These are phyloP conservation scores for Xestia ashworthii DNA, from an alignment of 2,888 invertebrate genomes.

Conservation along the genomic window DNA sequence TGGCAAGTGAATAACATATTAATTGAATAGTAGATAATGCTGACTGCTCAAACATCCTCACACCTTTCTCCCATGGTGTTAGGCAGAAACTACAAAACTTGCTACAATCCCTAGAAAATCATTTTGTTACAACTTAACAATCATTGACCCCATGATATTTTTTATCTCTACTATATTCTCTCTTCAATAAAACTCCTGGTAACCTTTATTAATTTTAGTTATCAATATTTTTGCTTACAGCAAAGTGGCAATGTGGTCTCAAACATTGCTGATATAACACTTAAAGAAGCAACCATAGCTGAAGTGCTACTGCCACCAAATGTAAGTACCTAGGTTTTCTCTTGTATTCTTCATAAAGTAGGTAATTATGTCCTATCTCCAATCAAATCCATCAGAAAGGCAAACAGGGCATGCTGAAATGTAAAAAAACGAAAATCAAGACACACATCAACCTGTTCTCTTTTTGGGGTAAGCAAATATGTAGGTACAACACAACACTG, in stretches of 20 bases:
- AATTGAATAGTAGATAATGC: background rate
- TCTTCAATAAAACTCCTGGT: background rate
- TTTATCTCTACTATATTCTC: background rate
- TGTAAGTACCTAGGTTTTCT: constrained; percentile 73
- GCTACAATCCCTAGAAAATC: background rate
- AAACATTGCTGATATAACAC: constrained; percentile 83
- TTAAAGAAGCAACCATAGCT: constrained; percentile 79
- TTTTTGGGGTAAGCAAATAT: background rate
- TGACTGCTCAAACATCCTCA: background rate
- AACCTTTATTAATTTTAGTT: constrained; percentile 3
- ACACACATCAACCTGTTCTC: constrained; percentile 1
- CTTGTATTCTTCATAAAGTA: constrained; percentile 11
- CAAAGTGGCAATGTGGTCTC: constrained; percentile 80
- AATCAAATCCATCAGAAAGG: constrained; percentile 42
- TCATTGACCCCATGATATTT: background rate
- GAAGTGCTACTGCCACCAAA: constrained; percentile 76
- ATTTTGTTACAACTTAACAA: background rate
- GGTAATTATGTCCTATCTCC: constrained; percentile 21
- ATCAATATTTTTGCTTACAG: constrained; percentile 71
- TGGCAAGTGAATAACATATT: background rate
- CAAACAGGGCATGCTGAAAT: constrained; percentile 46
- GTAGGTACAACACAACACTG: background rate
- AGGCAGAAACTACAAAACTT: background rate
- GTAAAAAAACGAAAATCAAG: constrained; percentile 27
- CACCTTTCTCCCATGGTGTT: background rate